Conservation (phyloP, 1,140 invertebrate genomes). For the Drosophila trapezifrons region DNA sequence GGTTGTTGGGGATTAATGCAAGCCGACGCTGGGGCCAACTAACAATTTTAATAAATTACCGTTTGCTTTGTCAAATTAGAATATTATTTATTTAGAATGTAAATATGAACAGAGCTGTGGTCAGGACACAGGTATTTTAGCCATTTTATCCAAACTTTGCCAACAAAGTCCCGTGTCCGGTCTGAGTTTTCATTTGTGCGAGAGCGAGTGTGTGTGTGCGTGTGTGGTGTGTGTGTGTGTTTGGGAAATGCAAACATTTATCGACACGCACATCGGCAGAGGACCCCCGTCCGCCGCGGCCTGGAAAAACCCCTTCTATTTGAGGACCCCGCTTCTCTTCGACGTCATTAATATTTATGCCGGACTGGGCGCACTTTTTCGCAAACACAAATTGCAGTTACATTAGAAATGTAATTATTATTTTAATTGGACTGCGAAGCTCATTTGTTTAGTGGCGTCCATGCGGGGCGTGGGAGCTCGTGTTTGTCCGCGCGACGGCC, state of each 20-base stretch:
- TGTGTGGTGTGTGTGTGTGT: constrained; percentile 38
- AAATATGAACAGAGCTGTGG: constrained; percentile 76
- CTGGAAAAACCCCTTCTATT: constrained; percentile 17
- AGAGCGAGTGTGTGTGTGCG: not conserved
- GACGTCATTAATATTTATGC: constrained; percentile 81
- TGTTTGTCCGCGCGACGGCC: constrained; percentile 39
- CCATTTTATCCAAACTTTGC: constrained; percentile 64
- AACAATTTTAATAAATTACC: constrained; percentile 78
- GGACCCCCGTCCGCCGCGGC: too few species aligned
- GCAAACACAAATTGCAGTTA: constrained; percentile 64
- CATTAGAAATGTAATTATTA: constrained; percentile 84
- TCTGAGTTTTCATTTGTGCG: constrained; percentile 33
- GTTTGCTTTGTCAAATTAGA: constrained; percentile 82
- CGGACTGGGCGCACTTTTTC: constrained; percentile 61
- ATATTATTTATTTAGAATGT: constrained; percentile 83
- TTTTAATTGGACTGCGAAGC: constrained; percentile 77
- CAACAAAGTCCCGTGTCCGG: constrained; percentile 11
- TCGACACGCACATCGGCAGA: constrained; percentile 73
- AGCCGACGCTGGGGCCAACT: constrained; percentile 42
- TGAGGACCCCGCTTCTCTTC: constrained; percentile 23
- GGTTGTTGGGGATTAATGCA: constrained; percentile 59
- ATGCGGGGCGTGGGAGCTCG: not conserved
- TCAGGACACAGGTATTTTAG: constrained; percentile 66
- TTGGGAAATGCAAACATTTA: constrained; percentile 75
- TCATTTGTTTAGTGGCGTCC: constrained; percentile 58